Evolutionary conservation across 2,888 invertebrate genomes (phyloP), one percentile per base, ranked within the genome.

Genomic region (Lapara coniferarum): DNA sequence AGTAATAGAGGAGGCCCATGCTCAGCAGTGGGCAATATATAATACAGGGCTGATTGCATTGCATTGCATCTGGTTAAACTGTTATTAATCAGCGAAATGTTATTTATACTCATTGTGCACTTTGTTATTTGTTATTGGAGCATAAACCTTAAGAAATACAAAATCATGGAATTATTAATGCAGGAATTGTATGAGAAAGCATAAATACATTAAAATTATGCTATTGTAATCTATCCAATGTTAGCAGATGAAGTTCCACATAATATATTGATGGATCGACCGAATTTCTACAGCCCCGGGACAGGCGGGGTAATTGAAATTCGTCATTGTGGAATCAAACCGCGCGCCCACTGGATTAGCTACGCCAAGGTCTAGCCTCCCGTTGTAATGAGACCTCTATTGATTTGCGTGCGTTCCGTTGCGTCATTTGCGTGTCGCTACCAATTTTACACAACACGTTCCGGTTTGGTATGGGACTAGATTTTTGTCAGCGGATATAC

Each of bases 391-490:
- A 73, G 72, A 73, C 73, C 69, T 74, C 69, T 78, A 80, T 80
- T 78, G 81, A 80, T 80, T 77, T 70, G 56, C 66, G 71, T 73
- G 63, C 63, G 63, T 74, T 72, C 63, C 30, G 72, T 79, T 79
- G 74, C 75, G 78, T 75, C 79, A 80, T 72, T 81, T 70, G 77
- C 77, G 82, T 82, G 80, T 72, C 66, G 71, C 71, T 71, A 70
- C 69, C 71, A 71, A 72, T 72, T 78, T 77, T 6, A 16, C 13
- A 19, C 12, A 46, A 63, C 63, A 63, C 63, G 19, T 49, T 63
- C 63, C 46, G 19, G 46, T 46, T 63, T 63, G 13, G 16, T 49
- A 16, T 46, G 49, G 0, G 10, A 59, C 16, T 63, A 46, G 49
- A 46, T 59, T 59, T 66, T 49, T 71, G 37, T 57, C 57, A 67